These are phyloP conservation scores for Sesia apiformis DNA, from an alignment of 2,888 invertebrate species.

Conservation along the genomic window DNA sequence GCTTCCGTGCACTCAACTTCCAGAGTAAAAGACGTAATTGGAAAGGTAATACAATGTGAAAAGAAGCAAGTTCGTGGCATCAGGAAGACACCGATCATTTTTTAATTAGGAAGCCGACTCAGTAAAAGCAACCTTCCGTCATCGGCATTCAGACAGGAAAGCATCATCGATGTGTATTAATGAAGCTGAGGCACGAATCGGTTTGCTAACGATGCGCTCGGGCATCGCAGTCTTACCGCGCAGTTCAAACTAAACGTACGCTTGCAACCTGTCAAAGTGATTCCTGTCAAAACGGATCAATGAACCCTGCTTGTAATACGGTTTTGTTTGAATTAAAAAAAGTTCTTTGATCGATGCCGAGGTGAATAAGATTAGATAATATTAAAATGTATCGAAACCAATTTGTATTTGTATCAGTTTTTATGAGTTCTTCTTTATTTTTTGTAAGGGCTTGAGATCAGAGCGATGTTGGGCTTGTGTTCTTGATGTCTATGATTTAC, in stretches of 20 bases:
- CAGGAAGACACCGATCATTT: slow-evolving; percentile 41
- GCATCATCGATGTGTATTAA: slow-evolving; percentile 64
- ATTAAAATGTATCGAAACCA: neutral
- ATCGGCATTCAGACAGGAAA: slow-evolving; percentile 56
- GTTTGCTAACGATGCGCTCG: slow-evolving; percentile 30
- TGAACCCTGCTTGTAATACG: slow-evolving; percentile 13
- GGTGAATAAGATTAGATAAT: neutral
- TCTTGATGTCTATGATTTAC: too few relatives aligned
- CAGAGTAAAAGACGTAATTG: neutral
- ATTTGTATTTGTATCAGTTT: neutral
- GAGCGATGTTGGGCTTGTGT: too few relatives aligned
- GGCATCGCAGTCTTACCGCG: slow-evolving; percentile 50
- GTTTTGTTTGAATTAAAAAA: neutral
- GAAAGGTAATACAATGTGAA: slow-evolving; percentile 7
- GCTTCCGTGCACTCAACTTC: too few relatives aligned
- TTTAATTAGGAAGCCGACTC: slow-evolving; percentile 68
- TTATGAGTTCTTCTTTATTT: neutral
- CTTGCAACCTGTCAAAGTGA: slow-evolving; percentile 22
- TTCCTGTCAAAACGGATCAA: slow-evolving; percentile 36
- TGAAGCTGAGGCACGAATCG: slow-evolving; percentile 54
- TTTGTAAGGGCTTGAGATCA: neutral
- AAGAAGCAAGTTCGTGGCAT: slow-evolving; percentile 8
- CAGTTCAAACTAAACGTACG: slow-evolving; percentile 48
- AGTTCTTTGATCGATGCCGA: neutral
- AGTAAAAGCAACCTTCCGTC: slow-evolving; percentile 70